Base-by-base conservation (phyloP, 2,113 vertebrate genomes). In the Pteropus alecto region DNA sequence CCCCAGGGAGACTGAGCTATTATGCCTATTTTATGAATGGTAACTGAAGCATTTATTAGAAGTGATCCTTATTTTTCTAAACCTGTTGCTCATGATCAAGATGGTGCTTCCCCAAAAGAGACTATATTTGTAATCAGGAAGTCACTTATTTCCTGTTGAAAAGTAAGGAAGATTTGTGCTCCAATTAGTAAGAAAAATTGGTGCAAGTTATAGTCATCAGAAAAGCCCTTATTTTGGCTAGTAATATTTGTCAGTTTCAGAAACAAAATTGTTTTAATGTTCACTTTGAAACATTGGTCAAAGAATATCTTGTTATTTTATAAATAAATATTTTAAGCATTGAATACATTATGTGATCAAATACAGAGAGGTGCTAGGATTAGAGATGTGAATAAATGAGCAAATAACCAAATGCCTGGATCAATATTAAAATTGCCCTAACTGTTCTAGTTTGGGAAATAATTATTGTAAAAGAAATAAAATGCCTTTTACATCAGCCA, bases 241-340 rank as follows among this genome's bases (percentile, higher is more conserved):
- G 18, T 73, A 94, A 46, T 85, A 79, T 82, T 83, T 96, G 6
- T n/a, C 51, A 91, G 28, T 81, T 87, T 96, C 61, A 90, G 3
- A 92, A 41, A 56, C 28, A 60, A 68, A 63, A 30, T 46, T 81
- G 11, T 77, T 71, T 65, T 70, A 78, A 60, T 85, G 48, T 96
- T 95, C 1, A 48, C 11, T 94, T 82, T 81, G 71, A 96, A 95
- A 82, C 4, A 8, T 56, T 77, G 21, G 22, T 46, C 93, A 70
- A 82, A 86, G n/a, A 93, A 79, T 41, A n/a, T 91, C 28, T 83
- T 70, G 10, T 81, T 65, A 41, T 16, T 92, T 76, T 82, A 9
- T 81, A 89, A 94, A n/a, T 94, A 54, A 87, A 35, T 85, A 88
- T 91, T 94, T 95, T 90, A 79, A 96, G 8, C 5, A 79, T 18